Evolutionary conservation across 2,113 vertebrate species (phyloP), one percentile per base, ranked within the genome.

Genomic region (Zapornia atra): DNA sequence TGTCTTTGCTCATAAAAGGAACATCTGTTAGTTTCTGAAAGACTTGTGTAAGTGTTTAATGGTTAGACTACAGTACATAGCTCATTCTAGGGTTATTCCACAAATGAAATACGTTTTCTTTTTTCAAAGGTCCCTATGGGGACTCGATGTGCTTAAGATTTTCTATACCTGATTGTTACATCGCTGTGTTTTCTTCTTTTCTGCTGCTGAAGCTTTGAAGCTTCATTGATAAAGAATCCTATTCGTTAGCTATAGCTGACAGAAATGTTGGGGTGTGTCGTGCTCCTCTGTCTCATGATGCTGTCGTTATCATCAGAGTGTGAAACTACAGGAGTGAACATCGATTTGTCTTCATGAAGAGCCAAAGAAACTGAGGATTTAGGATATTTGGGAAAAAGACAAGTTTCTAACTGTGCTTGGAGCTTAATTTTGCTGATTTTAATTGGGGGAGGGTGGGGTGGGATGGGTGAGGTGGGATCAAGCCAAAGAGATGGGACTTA

Each of bases 1-100:
- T 92, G 85, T 91, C 96, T 96, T 92, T 94, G 31, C 93, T 88
- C 92, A 56, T 96, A 77, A 97, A 97, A 86, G 42, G 91, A 97
- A 91, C 88, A 96, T 92, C 95, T 96, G 91, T 95, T 96, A 79
- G 64, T 76, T 95, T 95, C 94, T 92, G 40, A 73, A 94, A 96
- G 92, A 87, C 86, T 71, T 88, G 72, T 73, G 6, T 71, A 69
- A 72, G 38, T 72, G 33, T 77, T 86, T 89, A 79, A 85, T 88
- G 65, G 68, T 81, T 82, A 84, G 80, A 68, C 82, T 85, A 60
- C 12, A 29, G 57, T 38, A 51, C 29, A 31, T 78, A 59, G 34
- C 63, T 94, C 90, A 76, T 90, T n/a, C 60, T 71, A 28, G 33
- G 44, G 66, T 76, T 94, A 54, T 79, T 95, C 71, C 61, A 36